Base-by-base conservation (phyloP, 2,888 invertebrate genomes). In the Laothoe populi region DNA sequence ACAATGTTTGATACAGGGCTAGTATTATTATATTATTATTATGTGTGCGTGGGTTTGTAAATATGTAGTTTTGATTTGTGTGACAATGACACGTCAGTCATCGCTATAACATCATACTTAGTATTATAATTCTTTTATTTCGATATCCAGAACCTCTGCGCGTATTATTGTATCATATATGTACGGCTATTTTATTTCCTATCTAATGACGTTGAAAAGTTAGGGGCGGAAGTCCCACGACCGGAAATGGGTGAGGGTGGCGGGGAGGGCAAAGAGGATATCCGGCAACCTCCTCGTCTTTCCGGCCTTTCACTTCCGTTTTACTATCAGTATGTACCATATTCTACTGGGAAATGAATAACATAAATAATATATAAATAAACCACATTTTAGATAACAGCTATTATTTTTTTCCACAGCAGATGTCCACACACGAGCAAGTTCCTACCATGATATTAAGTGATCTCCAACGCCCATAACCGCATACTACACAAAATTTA, bases 261-360 rank as follows among this genome's bases (percentile, higher is more conserved):
- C 21, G 60, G 71, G 74, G 67, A 61, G 70, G 68, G 60, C 53
- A 74, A 64, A 69, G 70, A 66, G 71, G 67, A 73, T 72, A 77
- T 87, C 83, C 86, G 81, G 79, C 67, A 68, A 75, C 73, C 74
- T 81, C 79, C 79, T 77, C 77, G 73, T 75, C 75, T 79, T 84
- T 86, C 87, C 86, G 82, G 82, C 62, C 72, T 77, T 73, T 74
- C 70, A 71, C 77, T 81, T 87, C 84, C 85, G 79, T 72, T 76
- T 67, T 63, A 69, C 73, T 82, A 82, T 82, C 82, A 69, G 69
- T 60, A 66, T 67, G 65, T 40, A 60, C 46, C 16, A 24, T 24
- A 49, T 53, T 61, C 53, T 61, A 31, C 19, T 11, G 21, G 1
- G 21, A 26, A 40, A 58, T 53, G 10, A 7, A 53, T 31, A 4